Conservation (phyloP, 2,888 invertebrate genomes). For the Isoperla grammatica region DNA sequence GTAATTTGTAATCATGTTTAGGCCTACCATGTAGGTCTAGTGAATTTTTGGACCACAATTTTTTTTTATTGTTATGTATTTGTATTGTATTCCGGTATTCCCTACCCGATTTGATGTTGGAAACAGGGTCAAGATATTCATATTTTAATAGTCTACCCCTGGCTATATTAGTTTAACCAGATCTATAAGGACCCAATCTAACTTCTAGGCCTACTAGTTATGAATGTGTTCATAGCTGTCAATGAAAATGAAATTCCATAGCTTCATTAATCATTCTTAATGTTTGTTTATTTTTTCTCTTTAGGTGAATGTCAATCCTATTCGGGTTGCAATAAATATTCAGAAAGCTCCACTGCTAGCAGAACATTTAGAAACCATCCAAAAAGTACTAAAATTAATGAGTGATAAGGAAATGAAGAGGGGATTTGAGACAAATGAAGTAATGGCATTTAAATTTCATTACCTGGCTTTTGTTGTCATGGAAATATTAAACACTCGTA, state of each 20-base stretch:
- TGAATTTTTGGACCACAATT: too few species aligned
- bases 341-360: slow-evolving; percentile 65
- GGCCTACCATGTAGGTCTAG: too few species aligned
- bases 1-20: too few species aligned
- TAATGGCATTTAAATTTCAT: slow-evolving; percentile 86
- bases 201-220: too few species aligned
- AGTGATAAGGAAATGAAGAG: slow-evolving; percentile 82
- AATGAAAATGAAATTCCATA: background rate
- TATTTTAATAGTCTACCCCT: too few species aligned
- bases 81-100: too few species aligned
- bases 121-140: too few species aligned
- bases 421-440: slow-evolving; percentile 78
- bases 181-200: too few species aligned
- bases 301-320: slow-evolving; percentile 78
- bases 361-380: slow-evolving; percentile 65
- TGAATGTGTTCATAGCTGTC: too few species aligned
- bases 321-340: slow-evolving; percentile 72
- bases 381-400: slow-evolving; percentile 75
- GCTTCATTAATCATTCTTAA: background rate
- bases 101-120: too few species aligned
- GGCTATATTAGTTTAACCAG: too few species aligned
- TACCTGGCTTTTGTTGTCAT: slow-evolving; percentile 69
- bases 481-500: slow-evolving; percentile 64
- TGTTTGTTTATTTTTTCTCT: slow-evolving; percentile 30
- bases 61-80: too few species aligned